These are phyloP conservation scores for Xenops minutus DNA, from an alignment of 2,797 vertebrate genomes.

Conservation along the genomic window DNA sequence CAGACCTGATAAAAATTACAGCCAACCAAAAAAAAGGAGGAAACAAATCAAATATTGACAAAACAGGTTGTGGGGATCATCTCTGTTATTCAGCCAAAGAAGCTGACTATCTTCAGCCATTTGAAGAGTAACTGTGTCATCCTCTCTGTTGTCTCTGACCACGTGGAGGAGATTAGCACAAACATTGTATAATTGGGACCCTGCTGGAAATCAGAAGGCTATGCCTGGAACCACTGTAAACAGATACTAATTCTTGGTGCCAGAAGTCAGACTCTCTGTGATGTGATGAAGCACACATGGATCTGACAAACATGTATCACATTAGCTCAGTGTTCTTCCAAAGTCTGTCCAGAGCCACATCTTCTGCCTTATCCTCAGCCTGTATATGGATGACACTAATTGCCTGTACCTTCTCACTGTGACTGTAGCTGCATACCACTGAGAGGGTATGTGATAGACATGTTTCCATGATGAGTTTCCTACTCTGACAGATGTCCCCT, in stretches of 20 bases:
- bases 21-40: neutral
- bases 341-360: neutral
- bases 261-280: neutral
- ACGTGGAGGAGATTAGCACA: fast-evolving
- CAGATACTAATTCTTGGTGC: neutral
- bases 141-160: neutral
- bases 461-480: neutral
- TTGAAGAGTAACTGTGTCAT: neutral
- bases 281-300: neutral
- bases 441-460: neutral
- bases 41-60: conserved; percentile 19
- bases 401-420: neutral
- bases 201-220: neutral
- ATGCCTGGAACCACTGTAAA: neutral
- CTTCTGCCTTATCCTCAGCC: neutral
- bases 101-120: neutral
- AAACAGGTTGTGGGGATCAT: neutral
- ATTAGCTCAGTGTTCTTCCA: neutral
- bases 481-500: neutral
- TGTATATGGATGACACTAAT: neutral
- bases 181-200: neutral
- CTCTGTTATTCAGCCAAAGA: neutral
- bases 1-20: neutral
- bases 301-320: neutral
- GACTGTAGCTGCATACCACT: neutral